Percentiles rank a stretch among this genome's conserved stretches.
phyloP scores from a whole-genome alignment of 35 echinoderm and acorn worm species.

The Ophioderma brevispina region DNA sequence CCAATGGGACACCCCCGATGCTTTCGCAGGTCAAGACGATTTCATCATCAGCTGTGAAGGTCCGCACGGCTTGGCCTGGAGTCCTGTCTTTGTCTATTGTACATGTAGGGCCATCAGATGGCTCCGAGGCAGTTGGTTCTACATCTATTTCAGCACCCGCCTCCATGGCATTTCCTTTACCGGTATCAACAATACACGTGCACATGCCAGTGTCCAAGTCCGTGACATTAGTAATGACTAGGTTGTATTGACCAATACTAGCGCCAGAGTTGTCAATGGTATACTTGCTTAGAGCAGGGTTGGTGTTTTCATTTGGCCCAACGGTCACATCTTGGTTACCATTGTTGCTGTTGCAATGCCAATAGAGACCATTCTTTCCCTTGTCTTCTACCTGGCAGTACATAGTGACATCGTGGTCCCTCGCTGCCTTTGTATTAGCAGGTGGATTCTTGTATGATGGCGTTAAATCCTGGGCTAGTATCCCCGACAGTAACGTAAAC shows the following conservation, averaged over 20 bases:
- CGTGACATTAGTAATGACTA: neutral
- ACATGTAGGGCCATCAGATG: neutral
- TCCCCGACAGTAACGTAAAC: neutral
- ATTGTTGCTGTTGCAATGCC: neutral
- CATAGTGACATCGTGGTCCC: neutral
- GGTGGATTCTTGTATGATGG: neutral
- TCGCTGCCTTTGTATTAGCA: neutral
- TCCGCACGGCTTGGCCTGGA: neutral
- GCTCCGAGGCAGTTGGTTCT: neutral
- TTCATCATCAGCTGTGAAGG: neutral
- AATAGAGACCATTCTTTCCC: neutral
- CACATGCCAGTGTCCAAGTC: neutral
- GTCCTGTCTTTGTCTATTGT: neutral
- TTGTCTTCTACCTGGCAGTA: neutral
- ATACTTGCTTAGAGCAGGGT: neutral
- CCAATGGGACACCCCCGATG: neutral
- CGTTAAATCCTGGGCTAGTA: neutral
- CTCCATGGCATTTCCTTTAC: constrained; percentile 1
- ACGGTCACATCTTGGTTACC: neutral
- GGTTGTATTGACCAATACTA: neutral
- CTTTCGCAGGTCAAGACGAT: neutral
- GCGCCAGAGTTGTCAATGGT: neutral
- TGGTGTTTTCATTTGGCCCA: neutral
- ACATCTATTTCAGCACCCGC: neutral
- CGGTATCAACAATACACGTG: neutral